Base-by-base conservation (phyloP, 2,113 vertebrate species). In the Perognathus longimembris region DNA sequence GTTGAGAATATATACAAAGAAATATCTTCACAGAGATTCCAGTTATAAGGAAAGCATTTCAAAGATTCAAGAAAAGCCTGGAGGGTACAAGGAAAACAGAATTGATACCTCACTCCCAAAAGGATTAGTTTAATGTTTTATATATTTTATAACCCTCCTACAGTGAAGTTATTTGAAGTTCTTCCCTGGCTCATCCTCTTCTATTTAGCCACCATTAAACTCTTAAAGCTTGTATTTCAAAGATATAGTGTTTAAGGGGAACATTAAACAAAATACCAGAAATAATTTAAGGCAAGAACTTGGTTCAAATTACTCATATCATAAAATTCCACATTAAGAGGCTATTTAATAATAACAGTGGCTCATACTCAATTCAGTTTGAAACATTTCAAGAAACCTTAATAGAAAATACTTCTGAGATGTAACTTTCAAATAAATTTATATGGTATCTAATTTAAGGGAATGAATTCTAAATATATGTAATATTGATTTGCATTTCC, bases 221-320 rank as follows among this genome's bases (percentile, higher is more conserved):
- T 88, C 36, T 89, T 89, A 93, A 93, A 93, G 85, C 77, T 96
- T 91, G 50, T 89, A 91, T 96, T 96, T 96, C 92, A 94, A 90
- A 95, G 21, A 40, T 90, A 93, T 93, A 92, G 66, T 93, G 67
- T 96, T 95, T 93, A 93, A 95, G 93, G 76, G 76, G 70, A 95
- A 89, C 67, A 63, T 92, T 95, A 95, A 90, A 90, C 67, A 95
- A 80, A 94, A 85, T 30, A 54, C 61, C 70, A 93, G 84, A 95
- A 97, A 96, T 92, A 90, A 88, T 94, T 95, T 71, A 94, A 59
- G 64, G 64, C 26, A 83, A n/a, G 91, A 80, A 86, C 83, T 92
- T 95, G 38, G 82, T 83, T 96, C 2, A 0, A 73, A 92, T 92
- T 96, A 88, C 36, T 85, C 21, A 7, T 89, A 89, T 96, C 95